Evolutionary conservation across 2,113 vertebrate genomes (phyloP), one percentile per base, ranked within the genome.

Genomic region (Hydropotes inermis): DNA sequence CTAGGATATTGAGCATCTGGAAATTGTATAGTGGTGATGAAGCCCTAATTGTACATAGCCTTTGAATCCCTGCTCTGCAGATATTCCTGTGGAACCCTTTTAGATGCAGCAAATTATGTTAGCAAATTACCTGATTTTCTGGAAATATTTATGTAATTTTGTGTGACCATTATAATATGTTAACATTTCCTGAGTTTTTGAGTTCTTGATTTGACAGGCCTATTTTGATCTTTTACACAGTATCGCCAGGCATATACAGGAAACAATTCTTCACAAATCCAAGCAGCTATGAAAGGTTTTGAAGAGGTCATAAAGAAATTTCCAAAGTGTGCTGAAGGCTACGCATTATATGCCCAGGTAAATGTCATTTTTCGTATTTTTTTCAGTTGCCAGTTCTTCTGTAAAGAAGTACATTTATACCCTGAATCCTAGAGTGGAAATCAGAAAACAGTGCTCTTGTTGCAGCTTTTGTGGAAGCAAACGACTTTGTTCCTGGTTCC

Each of bases 221-320:
- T 95, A n/a, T 91, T 96, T 78, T 95, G 16, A 84, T 94, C 89
- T 39, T 78, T 97, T 47, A 76, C 98, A 87, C 97, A 99, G 99
- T 99, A 99, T 98, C 99, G 99, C 92, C 99, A 99, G 79, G 99
- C 99, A 4, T 99, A 99, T 97, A 99, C 99, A n/a, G 99, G 99
- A 98, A 99, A 99, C 97, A 99, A 99, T 98, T 99, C 99, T 60
- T 98, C 99, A 95, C 99, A 99, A 98, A 99, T 99, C 67, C 99
- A 99, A 98, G 99, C 98, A 36, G 99, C 99, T 97, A 99, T 99
- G 99, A 99, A 99, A 85, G 99, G 99, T 95, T 99, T 99, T 98
- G 99, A 99, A 98, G 99, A 99, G 3, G 99, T 99, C 64, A 99
- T 99, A 97, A 99, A 99, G 98, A 99, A 99, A 98, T 99, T 99